Conservation (phyloP, 2,888 invertebrate species). For the Xylophagus ater region DNA sequence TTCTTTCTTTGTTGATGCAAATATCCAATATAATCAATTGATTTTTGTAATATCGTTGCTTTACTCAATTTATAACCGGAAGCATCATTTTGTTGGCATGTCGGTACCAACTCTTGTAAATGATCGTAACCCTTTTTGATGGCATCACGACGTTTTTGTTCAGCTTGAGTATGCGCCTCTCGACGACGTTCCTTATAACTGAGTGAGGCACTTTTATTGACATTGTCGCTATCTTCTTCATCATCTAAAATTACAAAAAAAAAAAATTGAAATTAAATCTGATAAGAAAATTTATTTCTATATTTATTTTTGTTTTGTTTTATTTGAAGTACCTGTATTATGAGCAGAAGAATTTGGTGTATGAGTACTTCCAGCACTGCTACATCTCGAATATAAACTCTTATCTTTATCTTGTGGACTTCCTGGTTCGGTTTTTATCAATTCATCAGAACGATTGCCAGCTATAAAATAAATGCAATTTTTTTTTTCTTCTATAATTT, state of each 20-base stretch:
- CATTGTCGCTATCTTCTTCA: constrained; percentile 52
- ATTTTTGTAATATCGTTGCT: constrained; percentile 85
- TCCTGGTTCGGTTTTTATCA: constrained; percentile 47
- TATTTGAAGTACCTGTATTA: constrained; percentile 51
- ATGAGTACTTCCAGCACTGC: constrained; percentile 66
- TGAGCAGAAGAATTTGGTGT: constrained; percentile 71
- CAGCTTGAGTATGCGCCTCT: constrained; percentile 93
- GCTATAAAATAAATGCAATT: constrained; percentile 1
- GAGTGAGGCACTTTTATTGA: constrained; percentile 48
- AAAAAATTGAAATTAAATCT: too few species aligned
- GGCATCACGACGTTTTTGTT: constrained; percentile 92
- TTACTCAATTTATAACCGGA: constrained; percentile 92
- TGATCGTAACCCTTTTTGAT: constrained; percentile 96
- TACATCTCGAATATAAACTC: constrained; percentile 57
- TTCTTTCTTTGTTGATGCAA: constrained; percentile 83
- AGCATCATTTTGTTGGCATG: constrained; percentile 84
- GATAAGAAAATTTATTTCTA: background rate
- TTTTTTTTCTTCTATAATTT: background rate
- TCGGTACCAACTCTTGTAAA: constrained; percentile 84
- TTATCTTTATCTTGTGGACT: constrained; percentile 44
- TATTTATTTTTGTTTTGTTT: background rate
- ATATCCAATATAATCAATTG: constrained; percentile 87
- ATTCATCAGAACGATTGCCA: constrained; percentile 7
- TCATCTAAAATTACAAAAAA: constrained; percentile 42
- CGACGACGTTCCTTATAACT: constrained; percentile 88